These are phyloP conservation scores for Bambusicola thoracicus DNA, from an alignment of 2,113 vertebrate genomes.

Conservation along the genomic window DNA sequence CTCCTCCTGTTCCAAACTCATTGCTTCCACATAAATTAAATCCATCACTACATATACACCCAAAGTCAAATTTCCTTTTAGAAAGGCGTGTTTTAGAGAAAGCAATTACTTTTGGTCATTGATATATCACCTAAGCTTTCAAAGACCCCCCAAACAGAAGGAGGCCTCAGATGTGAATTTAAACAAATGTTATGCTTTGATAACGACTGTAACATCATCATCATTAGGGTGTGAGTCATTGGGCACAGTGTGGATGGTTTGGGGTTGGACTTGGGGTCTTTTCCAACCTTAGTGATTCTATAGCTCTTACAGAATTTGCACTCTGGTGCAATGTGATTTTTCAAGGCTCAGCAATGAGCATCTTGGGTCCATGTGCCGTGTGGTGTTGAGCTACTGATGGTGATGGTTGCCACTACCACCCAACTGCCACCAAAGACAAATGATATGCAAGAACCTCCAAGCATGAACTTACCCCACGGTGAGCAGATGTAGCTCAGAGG, in stretches of 20 bases:
- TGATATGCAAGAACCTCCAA: neutral
- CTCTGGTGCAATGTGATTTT: accelerated
- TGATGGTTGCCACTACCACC: neutral
- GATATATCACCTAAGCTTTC: conserved; percentile 31
- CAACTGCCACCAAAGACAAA: too few relatives aligned
- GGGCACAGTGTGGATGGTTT: too few relatives aligned
- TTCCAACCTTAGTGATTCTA: too few relatives aligned
- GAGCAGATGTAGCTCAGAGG: accelerated
- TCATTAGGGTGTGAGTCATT: too few relatives aligned
- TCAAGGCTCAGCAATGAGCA: accelerated
- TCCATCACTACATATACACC: conserved; percentile 14
- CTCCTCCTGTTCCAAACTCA: conserved; percentile 51
- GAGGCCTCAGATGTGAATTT: neutral
- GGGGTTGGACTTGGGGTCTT: too few relatives aligned
- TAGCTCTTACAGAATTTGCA: neutral
- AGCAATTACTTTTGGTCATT: conserved; percentile 45
- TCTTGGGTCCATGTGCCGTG: neutral
- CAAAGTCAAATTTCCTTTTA: conserved; percentile 40
- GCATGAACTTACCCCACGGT: accelerated
- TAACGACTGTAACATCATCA: neutral
- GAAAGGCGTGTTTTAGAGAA: conserved; percentile 29
- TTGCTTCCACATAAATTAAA: conserved; percentile 47
- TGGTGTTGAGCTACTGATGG: neutral
- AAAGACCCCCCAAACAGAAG: neutral
- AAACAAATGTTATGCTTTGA: neutral